A percentile compares a stretch with the other conserved stretches of the same genome.
These are phyloP conservation scores for Lophius americanus DNA, from an alignment of 2,797 vertebrate species.

Conservation along the genomic window DNA sequence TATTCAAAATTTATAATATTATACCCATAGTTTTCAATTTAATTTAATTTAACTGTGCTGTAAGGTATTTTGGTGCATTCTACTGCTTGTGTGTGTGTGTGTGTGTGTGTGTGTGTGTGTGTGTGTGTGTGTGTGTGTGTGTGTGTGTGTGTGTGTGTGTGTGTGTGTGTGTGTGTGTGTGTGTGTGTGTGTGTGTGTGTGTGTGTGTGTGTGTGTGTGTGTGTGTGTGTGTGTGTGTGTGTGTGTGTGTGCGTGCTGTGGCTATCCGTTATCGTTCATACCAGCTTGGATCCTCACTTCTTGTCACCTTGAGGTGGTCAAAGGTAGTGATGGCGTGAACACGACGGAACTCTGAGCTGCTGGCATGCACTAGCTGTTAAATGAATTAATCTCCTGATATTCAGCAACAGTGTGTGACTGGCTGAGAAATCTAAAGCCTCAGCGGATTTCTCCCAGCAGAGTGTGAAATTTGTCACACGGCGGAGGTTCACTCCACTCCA, in stretches of 20 bases:
- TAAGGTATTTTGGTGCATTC: no score
- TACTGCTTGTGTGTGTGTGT: neutral
- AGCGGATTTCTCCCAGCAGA: conserved; percentile 65
- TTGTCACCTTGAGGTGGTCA: conserved; percentile 40
- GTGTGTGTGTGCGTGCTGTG: neutral
- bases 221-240: neutral
- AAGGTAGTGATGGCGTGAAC: conserved; percentile 41
- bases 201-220: conserved; percentile 15
- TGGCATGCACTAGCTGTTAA: conserved; percentile 55
- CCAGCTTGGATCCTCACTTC: conserved; percentile 43
- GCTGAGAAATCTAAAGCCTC: conserved; percentile 67
- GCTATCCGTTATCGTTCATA: conserved; percentile 47
- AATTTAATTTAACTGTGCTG: no score
- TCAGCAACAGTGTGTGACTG: conserved; percentile 63
- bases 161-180: conserved; percentile 21
- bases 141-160: neutral
- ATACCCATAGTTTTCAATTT: no score
- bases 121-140: neutral
- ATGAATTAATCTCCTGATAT: conserved; percentile 64
- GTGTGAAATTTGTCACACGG: conserved; percentile 76
- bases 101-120: conserved; percentile 18
- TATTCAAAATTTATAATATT: no score
- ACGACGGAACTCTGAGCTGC: conserved; percentile 36
- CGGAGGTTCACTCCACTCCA: conserved; percentile 62
- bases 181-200: neutral